These are phyloP conservation scores for Emys orbicularis DNA, from an alignment of 2,797 vertebrate genomes.

Conservation along the genomic window DNA sequence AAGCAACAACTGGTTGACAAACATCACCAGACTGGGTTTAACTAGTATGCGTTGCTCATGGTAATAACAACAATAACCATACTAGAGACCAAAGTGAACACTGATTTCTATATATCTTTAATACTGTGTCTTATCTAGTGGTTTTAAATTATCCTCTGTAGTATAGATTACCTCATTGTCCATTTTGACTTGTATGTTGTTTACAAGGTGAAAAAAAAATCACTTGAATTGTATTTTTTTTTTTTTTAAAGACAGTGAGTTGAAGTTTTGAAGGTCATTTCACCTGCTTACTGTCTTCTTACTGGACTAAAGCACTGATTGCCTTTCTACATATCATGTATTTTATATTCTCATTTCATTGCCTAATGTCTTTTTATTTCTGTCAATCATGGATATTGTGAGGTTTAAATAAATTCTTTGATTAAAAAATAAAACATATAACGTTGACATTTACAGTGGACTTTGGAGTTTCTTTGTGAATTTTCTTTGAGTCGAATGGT, in stretches of 20 bases:
- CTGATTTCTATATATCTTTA: slow-evolving; percentile 82
- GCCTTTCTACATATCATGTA: slow-evolving; percentile 83
- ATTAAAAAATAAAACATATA: slow-evolving; percentile 88
- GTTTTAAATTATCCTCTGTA: slow-evolving; percentile 84
- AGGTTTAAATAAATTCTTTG: slow-evolving; percentile 85
- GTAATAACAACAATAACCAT: slow-evolving; percentile 79
- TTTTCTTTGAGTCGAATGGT: slow-evolving; percentile 29
- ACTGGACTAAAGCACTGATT: slow-evolving; percentile 82
- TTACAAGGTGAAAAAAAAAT: slow-evolving; percentile 84
- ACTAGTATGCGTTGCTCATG: slow-evolving; percentile 76
- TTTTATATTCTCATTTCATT: slow-evolving; percentile 84
- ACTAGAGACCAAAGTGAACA: slow-evolving; percentile 87
- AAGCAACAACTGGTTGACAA: slow-evolving; percentile 73
- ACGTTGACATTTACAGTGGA: slow-evolving; percentile 80
- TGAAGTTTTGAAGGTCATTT: slow-evolving; percentile 71
- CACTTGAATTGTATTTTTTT: slow-evolving; percentile 82
- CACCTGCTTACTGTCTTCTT: slow-evolving; percentile 74
- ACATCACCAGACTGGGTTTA: slow-evolving; percentile 79
- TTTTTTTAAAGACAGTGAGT: slow-evolving; percentile 69
- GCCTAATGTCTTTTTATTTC: slow-evolving; percentile 82
- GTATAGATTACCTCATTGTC: slow-evolving; percentile 83
- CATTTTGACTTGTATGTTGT: slow-evolving; percentile 83
- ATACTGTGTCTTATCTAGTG: slow-evolving; percentile 83
- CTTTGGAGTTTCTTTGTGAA: neutral
- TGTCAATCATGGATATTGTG: slow-evolving; percentile 86